Evolutionary conservation across 2,888 invertebrate genomes (phyloP), one percentile per base, ranked within the genome.

Genomic region (Merodon equestris): DNA sequence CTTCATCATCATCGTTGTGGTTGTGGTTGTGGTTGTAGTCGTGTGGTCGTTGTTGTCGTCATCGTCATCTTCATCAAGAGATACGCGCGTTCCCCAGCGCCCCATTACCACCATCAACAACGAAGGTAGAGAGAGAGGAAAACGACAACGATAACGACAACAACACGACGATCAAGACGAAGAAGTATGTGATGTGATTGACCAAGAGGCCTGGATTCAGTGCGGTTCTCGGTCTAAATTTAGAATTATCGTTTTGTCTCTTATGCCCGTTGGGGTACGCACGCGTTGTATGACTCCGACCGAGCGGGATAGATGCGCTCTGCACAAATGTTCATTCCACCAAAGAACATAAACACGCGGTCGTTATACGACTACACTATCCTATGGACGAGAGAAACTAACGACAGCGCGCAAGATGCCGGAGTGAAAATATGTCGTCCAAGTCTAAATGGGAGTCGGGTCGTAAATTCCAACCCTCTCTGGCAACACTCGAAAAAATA

Each of bases 161-260:
- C 27, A 4, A 2, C 27, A 27, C 27, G 27, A 27, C 27, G 2
- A 27, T 7, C 7, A 2, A 2, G 27, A 27, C 27, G 27, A 66
- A 45, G 50, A 56, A 71, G 51, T 64, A 57, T 27, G 60, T 74
- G 57, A 45, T 66, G 75, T 81, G 81, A 81, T 76, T 81, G 81
- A 81, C 81, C 76, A 81, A 75, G 81, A 81, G 81, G 75, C 66
- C 75, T 81, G 81, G 63, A 73, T 77, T 68, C 58, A 63, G 73
- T 60, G 63, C 45, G 50, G 66, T 56, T 54, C 42, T 60, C 42
- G 18, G 36, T 67, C 77, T 77, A 73, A 77, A 77, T 63, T 77
- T 77, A 77, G 77, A 77, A 63, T 67, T 57, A 67, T 73, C 58
- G 56, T 53, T 60, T 57, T 72, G 72, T 73, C 73, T 63, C 60